Conservation (phyloP, 2,888 invertebrate species). For the Theretra japonica region DNA sequence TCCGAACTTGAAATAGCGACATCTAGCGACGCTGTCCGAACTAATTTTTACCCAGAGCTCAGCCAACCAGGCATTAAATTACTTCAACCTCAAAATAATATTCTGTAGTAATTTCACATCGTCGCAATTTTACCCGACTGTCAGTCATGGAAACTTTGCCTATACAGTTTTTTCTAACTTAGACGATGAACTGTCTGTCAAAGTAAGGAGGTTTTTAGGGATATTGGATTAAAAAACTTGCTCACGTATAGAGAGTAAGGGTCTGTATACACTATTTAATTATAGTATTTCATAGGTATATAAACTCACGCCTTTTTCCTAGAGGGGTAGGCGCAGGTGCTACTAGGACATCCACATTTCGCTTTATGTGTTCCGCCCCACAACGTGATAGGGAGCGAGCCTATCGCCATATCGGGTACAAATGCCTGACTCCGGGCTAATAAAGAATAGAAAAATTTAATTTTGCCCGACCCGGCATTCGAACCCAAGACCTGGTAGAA, state of each 20-base stretch:
- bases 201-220: slow-evolving; percentile 11
- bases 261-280: background rate
- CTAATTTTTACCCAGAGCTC: background rate
- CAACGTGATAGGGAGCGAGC: no score
- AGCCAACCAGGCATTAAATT: slow-evolving; percentile 6
- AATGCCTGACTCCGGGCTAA: no score
- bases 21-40: background rate
- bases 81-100: slow-evolving; percentile 15
- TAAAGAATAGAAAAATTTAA: no score
- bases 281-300: no score
- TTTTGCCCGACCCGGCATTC: no score
- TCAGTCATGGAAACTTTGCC: slow-evolving; percentile 20
- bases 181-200: slow-evolving; percentile 14
- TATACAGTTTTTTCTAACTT: slow-evolving; percentile 9
- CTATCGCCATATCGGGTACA: no score
- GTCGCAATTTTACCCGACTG: slow-evolving; percentile 8
- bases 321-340: no score
- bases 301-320: no score
- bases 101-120: background rate
- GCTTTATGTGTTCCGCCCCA: no score
- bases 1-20: background rate
- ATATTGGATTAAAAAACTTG: slow-evolving; percentile 24
- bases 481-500: no score
- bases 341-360: no score
- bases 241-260: background rate